phyloP scores from a whole-genome alignment of 2,888 invertebrate species.

The Parasteatoda lunata region DNA sequence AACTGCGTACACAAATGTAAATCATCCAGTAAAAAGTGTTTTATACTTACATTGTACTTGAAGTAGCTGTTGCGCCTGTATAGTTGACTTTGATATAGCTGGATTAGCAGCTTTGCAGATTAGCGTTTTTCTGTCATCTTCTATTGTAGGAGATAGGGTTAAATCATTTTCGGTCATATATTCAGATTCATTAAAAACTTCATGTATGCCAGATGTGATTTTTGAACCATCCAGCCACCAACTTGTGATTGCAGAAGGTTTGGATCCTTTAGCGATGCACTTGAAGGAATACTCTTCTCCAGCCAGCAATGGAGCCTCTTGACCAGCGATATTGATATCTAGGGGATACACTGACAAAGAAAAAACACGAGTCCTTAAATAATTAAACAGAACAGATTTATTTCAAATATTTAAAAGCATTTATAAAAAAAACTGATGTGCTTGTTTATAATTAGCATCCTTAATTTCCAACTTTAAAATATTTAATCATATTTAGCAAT shows the following conservation, averaged over 20 bases:
- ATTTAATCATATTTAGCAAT: neutral
- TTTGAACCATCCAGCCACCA: constrained; percentile 65
- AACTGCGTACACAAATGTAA: no score
- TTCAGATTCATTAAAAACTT: constrained; percentile 40
- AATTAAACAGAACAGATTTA: neutral
- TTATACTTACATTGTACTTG: constrained; percentile 71
- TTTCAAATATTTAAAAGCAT: no score
- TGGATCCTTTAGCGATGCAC: constrained; percentile 66
- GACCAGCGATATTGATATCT: constrained; percentile 52
- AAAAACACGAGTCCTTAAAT: no score
- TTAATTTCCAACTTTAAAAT: neutral
- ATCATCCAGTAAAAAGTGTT: no score
- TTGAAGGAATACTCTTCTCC: constrained; percentile 40
- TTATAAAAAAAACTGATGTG: neutral
- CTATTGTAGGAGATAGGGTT: constrained; percentile 68
- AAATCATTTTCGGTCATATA: constrained; percentile 70
- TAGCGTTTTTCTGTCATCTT: constrained; percentile 70
- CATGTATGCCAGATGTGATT: constrained; percentile 27
- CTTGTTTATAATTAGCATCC: neutral
- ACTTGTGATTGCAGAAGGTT: constrained; percentile 61
- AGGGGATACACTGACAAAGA: constrained; percentile 60
- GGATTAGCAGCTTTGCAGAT: constrained; percentile 71
- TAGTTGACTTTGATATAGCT: constrained; percentile 69
- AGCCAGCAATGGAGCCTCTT: constrained; percentile 50
- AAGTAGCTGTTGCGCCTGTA: constrained; percentile 69